These are phyloP conservation scores for Semaprochilodus insignis DNA, from an alignment of 2,797 vertebrate species.

Conservation along the genomic window DNA sequence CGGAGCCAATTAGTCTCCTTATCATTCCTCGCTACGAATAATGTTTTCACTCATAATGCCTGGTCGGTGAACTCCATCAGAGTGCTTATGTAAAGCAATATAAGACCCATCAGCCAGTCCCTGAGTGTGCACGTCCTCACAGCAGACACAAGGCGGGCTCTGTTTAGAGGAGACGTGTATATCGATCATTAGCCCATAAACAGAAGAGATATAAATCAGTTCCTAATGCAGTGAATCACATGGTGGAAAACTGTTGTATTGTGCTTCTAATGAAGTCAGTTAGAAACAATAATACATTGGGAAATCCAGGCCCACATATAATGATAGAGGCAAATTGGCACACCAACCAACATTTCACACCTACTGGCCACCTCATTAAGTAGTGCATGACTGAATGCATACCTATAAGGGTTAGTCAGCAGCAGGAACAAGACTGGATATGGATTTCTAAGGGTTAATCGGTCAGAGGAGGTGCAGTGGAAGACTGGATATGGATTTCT, in stretches of 20 bases:
- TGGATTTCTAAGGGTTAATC: too few relatives aligned
- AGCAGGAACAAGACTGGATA: too few relatives aligned
- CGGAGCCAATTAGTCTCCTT: conserved; percentile 17
- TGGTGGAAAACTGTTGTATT: neutral
- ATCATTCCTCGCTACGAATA: neutral
- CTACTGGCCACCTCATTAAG: too few relatives aligned
- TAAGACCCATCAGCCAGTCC: conserved; percentile 22
- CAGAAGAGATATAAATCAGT: neutral
- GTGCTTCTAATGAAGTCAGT: neutral
- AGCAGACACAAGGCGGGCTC: neutral
- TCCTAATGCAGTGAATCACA: neutral
- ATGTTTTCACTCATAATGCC: conserved; percentile 18
- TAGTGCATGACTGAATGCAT: too few relatives aligned
- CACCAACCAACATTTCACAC: too few relatives aligned
- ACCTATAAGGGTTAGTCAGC: too few relatives aligned
- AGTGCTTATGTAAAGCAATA: conserved; percentile 31
- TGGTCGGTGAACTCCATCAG: conserved; percentile 20
- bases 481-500: too few relatives aligned
- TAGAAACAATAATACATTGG: neutral
- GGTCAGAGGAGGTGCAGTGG: too few relatives aligned
- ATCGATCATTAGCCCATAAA: neutral
- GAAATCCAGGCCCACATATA: too few relatives aligned
- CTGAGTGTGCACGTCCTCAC: neutral
- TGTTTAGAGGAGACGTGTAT: conserved; percentile 2
- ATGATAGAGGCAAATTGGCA: too few relatives aligned